Conservation (phyloP, 2,113 vertebrate genomes). For the Emydocephalus ijimae region DNA sequence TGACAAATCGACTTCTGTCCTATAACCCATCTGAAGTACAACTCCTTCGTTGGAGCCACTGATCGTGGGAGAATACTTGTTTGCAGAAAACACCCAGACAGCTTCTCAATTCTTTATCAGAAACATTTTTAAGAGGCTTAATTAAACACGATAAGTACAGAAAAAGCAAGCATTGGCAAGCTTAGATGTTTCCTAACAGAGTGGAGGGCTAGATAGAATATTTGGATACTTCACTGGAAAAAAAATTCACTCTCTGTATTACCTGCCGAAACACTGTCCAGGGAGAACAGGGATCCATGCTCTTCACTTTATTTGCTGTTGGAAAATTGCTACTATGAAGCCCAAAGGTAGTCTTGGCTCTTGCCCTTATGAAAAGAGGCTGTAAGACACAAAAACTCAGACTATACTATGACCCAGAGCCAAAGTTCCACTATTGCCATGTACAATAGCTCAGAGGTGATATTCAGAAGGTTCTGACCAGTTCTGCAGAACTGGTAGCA, state of each 20-base stretch:
- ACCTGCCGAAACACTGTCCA: neutral
- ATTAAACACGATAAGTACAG: constrained; percentile 4
- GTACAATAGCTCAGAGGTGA: neutral
- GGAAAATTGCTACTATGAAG: neutral
- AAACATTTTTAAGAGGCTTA: constrained; percentile 10
- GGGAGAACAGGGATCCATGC: neutral
- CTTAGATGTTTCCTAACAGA: neutral
- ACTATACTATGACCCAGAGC: neutral
- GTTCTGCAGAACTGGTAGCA: too few species aligned
- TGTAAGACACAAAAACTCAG: neutral
- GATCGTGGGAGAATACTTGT: neutral
- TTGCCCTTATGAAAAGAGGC: neutral
- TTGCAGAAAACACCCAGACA: neutral
- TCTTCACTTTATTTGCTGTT: neutral
- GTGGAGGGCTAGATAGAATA: neutral
- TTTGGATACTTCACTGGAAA: too few species aligned
- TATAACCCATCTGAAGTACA: neutral
- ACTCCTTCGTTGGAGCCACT: neutral
- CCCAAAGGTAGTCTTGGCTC: neutral
- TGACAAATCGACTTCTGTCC: neutral
- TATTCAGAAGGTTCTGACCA: too few species aligned
- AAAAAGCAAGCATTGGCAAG: neutral
- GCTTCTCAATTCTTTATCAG: neutral
- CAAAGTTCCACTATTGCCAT: neutral
- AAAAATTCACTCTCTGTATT: neutral